Conservation (phyloP, 2,113 vertebrate species). For the Dipodomys stephensi region DNA sequence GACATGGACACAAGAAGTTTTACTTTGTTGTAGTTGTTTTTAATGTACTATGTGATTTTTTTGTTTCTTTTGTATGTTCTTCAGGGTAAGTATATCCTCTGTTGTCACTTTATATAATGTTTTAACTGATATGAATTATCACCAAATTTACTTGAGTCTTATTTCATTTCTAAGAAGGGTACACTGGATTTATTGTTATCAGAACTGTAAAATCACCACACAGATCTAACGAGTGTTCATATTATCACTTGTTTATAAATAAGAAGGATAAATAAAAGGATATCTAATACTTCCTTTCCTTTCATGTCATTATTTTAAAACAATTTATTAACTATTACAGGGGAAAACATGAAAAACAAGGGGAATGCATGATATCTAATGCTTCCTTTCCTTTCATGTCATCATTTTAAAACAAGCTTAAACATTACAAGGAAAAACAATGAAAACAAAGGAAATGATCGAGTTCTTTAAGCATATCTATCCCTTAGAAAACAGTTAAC, state of each 20-base stretch:
- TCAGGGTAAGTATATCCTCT: no score
- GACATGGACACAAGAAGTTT: no score
- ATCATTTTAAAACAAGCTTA: not conserved
- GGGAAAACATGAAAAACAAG: not conserved
- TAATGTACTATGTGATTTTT: no score
- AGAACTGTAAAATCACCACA: not conserved
- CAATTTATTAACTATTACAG: not conserved
- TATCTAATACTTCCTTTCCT: not conserved
- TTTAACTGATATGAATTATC: not conserved
- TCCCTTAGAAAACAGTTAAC: not conserved
- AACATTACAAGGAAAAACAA: not conserved
- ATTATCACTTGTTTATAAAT: not conserved
- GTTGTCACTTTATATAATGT: no score
- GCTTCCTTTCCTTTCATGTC: not conserved
- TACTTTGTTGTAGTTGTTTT: no score
- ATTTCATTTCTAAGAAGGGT: not conserved
- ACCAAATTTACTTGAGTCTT: not conserved
- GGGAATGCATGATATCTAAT: no score
- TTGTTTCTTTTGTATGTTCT: no score
- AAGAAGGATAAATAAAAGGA: not conserved
- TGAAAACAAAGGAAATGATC: not conserved
- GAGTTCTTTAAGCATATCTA: not conserved
- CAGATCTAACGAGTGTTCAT: not conserved
- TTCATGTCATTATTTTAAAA: not conserved
- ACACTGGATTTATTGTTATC: not conserved